Conservation (phyloP, 2,797 vertebrate genomes). For the Rhinatrema bivittatum region DNA sequence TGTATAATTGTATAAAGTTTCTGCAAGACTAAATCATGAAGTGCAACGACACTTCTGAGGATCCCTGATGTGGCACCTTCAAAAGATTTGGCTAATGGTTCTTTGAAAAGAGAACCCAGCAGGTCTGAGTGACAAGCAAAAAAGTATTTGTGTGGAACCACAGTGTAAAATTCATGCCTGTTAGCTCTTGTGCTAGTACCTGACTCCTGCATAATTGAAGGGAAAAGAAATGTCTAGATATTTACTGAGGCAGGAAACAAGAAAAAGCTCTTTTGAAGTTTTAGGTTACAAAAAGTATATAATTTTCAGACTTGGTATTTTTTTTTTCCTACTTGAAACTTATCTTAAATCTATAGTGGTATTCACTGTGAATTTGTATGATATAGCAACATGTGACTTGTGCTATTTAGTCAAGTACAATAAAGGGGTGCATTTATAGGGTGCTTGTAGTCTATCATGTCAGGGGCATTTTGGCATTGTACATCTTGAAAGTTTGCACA, state of each 20-base stretch:
- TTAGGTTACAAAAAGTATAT: too few relatives aligned
- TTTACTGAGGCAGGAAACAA: background rate
- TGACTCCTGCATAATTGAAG: background rate
- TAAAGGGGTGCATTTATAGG: too few relatives aligned
- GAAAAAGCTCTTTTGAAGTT: slow-evolving; percentile 1
- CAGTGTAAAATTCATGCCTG: background rate
- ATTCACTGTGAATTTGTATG: too few relatives aligned
- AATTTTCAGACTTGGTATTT: too few relatives aligned
- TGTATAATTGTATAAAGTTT: background rate
- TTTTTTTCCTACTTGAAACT: too few relatives aligned
- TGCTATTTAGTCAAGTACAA: too few relatives aligned
- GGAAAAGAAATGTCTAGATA: background rate
- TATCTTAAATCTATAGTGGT: too few relatives aligned
- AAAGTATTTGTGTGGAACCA: slow-evolving; percentile 1
- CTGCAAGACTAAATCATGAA: slow-evolving; percentile 3
- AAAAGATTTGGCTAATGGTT: background rate
- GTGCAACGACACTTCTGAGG: slow-evolving; percentile 2
- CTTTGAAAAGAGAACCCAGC: background rate
- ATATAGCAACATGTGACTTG: too few relatives aligned
- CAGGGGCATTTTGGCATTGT: too few relatives aligned
- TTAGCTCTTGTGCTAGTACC: background rate
- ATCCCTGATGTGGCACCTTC: background rate
- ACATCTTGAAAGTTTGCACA: too few relatives aligned
- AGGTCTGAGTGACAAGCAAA: background rate
- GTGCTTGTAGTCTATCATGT: too few relatives aligned